These are phyloP conservation scores for Drosophila albomicans DNA, from an alignment of 1,140 invertebrate species.

Conservation along the genomic window DNA sequence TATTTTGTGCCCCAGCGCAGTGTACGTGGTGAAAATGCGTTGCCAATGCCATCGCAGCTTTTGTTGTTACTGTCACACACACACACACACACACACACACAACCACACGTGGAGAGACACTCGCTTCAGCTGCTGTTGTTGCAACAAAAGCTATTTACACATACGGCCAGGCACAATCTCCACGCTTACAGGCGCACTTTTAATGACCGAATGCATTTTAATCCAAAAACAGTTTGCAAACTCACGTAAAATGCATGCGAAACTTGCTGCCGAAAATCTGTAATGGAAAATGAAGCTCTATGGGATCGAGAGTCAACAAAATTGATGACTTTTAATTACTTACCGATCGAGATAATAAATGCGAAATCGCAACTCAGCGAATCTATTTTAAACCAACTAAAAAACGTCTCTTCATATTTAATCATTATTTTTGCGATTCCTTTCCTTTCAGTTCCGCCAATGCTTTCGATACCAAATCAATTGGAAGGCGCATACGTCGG, in stretches of 20 bases:
- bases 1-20: constrained; percentile 72
- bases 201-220: constrained; percentile 81
- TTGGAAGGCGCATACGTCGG: constrained; percentile 93
- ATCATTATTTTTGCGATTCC: too few species aligned
- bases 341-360: background rate
- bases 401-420: too few species aligned
- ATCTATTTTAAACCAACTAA: too few species aligned
- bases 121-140: constrained; percentile 39
- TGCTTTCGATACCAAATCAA: constrained; percentile 94
- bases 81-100: constrained; percentile 17
- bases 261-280: constrained; percentile 48
- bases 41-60: constrained; percentile 55
- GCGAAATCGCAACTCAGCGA: background rate
- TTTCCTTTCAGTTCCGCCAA: constrained; percentile 90
- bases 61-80: constrained; percentile 58
- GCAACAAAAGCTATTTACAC: constrained; percentile 79
- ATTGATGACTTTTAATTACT: constrained; percentile 30
- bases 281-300: constrained; percentile 35
- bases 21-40: constrained; percentile 76
- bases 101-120: constrained; percentile 14
- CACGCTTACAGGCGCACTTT: constrained; percentile 74
- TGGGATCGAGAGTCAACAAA: constrained; percentile 11
- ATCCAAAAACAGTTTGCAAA: constrained; percentile 81
- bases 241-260: constrained; percentile 74
- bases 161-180: constrained; percentile 66